Evolutionary conservation across 2,113 vertebrate genomes (phyloP).

Genomic region (Nipponia nippon): DNA sequence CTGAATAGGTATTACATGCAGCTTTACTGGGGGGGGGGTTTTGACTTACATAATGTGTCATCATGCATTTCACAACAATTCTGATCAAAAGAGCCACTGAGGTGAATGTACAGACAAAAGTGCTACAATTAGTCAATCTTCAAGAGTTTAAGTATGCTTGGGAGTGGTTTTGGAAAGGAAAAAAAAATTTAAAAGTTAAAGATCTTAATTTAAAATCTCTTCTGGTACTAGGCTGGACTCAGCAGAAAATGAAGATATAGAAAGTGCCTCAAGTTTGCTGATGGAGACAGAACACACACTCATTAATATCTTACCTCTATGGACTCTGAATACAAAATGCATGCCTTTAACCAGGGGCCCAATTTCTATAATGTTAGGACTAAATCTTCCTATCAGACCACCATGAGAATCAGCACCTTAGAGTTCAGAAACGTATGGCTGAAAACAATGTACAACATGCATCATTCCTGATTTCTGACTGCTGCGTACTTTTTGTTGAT

Average conservation of each 20-base stretch:
- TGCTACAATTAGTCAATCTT: background rate
- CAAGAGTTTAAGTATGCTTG: background rate
- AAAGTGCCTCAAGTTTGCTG: background rate
- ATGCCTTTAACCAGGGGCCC: background rate
- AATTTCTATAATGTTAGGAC: background rate
- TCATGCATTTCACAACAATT: background rate
- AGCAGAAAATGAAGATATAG: background rate
- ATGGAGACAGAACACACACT: background rate
- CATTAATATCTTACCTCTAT: background rate
- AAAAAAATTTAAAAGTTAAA: background rate
- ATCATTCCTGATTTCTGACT: background rate
- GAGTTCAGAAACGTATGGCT: background rate
- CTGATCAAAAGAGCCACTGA: background rate
- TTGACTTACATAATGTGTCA: background rate
- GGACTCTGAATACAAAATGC: background rate
- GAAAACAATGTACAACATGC: fast-evolving
- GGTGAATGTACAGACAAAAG: background rate
- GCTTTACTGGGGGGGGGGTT: background rate
- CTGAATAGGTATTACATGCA: background rate
- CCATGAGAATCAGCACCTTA: background rate
- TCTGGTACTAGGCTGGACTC: background rate
- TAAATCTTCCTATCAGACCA: background rate
- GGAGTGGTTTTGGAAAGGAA: background rate
- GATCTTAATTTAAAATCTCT: background rate
- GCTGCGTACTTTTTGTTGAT: background rate